phyloP scores from a whole-genome alignment of 2,113 vertebrate genomes.

The Gallinago paraguaiae region DNA sequence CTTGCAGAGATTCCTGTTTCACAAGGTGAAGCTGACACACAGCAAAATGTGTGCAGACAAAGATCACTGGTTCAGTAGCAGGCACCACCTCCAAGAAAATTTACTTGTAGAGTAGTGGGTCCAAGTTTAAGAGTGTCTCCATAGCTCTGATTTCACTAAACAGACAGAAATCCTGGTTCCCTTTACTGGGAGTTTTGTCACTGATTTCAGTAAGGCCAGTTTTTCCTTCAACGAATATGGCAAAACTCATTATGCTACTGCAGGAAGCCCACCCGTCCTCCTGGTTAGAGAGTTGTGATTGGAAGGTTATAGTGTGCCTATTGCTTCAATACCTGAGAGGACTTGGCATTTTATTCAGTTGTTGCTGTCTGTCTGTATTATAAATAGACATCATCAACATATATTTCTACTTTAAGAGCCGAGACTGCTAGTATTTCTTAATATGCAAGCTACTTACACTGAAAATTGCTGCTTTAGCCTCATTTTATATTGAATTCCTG shows the following conservation, averaged over 20 bases:
- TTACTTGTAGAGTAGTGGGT: fast-evolving
- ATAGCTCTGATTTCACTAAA: background rate
- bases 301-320: background rate
- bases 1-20: background rate
- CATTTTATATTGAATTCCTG: background rate
- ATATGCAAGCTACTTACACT: background rate
- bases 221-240: background rate
- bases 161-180: background rate
- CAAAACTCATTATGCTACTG: background rate
- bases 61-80: background rate
- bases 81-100: background rate
- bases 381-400: background rate
- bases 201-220: background rate
- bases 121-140: background rate
- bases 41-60: background rate
- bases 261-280: background rate
- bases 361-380: background rate
- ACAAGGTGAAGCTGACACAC: background rate
- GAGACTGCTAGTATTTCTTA: background rate
- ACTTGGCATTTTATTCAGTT: background rate
- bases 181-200: background rate
- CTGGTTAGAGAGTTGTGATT: background rate
- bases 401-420: background rate
- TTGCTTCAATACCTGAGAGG: background rate
- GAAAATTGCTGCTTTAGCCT: background rate